Evolutionary conservation across 2,113 vertebrate genomes (phyloP).

Genomic region (Pagrus major): DNA sequence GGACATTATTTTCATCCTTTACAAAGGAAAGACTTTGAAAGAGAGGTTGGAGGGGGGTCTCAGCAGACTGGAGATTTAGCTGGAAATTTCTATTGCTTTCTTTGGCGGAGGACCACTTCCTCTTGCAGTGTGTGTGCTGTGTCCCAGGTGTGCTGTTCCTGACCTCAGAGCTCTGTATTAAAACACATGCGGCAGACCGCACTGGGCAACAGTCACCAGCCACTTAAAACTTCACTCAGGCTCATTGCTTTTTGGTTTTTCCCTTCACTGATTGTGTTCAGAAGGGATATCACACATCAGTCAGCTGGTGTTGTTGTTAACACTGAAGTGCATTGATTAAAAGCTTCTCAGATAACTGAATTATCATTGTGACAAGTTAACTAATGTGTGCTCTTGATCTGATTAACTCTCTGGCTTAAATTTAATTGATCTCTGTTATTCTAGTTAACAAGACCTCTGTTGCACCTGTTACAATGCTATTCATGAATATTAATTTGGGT

Average conservation of each 20-base stretch:
- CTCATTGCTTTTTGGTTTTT: conserved; percentile 51
- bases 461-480: neutral
- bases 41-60: conserved; percentile 60
- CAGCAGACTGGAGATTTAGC: conserved; percentile 80
- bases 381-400: neutral
- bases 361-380: neutral
- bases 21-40: conserved; percentile 31
- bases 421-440: neutral
- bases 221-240: conserved; percentile 70
- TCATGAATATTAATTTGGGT: neutral
- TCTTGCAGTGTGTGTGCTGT: conserved; percentile 82
- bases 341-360: neutral
- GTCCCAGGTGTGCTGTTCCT: conserved; percentile 89
- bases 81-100: conserved; percentile 91
- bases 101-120: conserved; percentile 87
- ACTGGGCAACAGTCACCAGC: conserved; percentile 76
- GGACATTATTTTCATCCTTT: conserved; percentile 54
- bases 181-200: conserved; percentile 82
- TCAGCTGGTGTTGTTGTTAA: conserved; percentile 18
- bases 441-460: too few species aligned
- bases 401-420: too few species aligned
- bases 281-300: conserved; percentile 14
- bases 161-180: conserved; percentile 85
- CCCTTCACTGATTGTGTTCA: conserved; percentile 48
- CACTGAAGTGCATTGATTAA: neutral